Evolutionary conservation across 2,888 invertebrate species (phyloP).

Genomic region (Oligia latruncula): DNA sequence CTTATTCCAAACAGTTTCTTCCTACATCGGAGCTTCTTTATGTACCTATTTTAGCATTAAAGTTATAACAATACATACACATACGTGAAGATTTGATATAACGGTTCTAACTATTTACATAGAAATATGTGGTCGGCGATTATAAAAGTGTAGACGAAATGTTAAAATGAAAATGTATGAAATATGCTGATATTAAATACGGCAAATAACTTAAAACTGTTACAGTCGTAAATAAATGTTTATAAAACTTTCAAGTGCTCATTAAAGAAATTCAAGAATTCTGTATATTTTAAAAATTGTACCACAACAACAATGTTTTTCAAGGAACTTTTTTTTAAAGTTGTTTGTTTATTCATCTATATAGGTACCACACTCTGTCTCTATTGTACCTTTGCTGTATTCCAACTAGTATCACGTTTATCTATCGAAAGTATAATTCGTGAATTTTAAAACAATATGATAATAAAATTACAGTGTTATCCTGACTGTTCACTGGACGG

Average conservation of each 20-base stretch:
- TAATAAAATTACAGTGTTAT: slow-evolving; percentile 70
- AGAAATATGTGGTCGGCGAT: slow-evolving; percentile 57
- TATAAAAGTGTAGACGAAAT: slow-evolving; percentile 58
- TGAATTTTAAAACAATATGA: slow-evolving; percentile 67
- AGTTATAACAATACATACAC: slow-evolving; percentile 49
- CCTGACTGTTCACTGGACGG: slow-evolving; percentile 86
- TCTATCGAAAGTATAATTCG: slow-evolving; percentile 63
- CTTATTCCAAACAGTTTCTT: slow-evolving; percentile 65
- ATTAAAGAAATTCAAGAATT: slow-evolving; percentile 58
- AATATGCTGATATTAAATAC: slow-evolving; percentile 52
- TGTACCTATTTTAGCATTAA: slow-evolving; percentile 61
- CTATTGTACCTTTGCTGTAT: slow-evolving; percentile 59
- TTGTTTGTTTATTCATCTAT: slow-evolving; percentile 62
- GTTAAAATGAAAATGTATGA: slow-evolving; percentile 50
- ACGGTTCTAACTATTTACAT: slow-evolving; percentile 61
- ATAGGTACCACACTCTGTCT: slow-evolving; percentile 65
- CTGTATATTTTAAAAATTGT: slow-evolving; percentile 75
- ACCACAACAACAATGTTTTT: slow-evolving; percentile 77
- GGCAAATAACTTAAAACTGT: slow-evolving; percentile 59
- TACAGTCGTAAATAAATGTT: slow-evolving; percentile 64
- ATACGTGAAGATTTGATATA: slow-evolving; percentile 62
- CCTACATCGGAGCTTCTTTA: slow-evolving; percentile 66
- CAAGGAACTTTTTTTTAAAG: slow-evolving; percentile 80
- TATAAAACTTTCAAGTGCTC: slow-evolving; percentile 65
- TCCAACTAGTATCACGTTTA: slow-evolving; percentile 67